phyloP scores from a whole-genome alignment of 2,113 vertebrate species.

The Fukomys damarensis region DNA sequence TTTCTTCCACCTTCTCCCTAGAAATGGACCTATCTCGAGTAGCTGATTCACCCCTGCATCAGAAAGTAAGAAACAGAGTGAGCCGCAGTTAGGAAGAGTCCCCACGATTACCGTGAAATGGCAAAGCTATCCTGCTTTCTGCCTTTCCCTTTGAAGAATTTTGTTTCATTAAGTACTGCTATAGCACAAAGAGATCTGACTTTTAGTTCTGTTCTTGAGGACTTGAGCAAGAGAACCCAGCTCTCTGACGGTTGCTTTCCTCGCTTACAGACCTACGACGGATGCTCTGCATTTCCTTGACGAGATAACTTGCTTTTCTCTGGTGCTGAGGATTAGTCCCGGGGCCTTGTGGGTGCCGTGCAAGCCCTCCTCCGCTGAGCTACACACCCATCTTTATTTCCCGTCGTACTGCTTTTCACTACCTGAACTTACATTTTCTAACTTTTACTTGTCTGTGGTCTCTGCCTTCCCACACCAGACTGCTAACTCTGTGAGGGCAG shows the following conservation, averaged over 20 bases:
- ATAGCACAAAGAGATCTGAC: background rate
- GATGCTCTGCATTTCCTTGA: background rate
- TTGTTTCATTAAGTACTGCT: background rate
- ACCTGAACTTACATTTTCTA: background rate
- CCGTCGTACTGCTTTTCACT: background rate
- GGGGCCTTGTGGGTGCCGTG: background rate
- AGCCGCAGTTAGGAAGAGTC: background rate
- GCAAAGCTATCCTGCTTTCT: background rate
- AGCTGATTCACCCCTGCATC: background rate
- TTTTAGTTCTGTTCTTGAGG: background rate
- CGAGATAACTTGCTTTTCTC: background rate
- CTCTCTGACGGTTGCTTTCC: constrained; percentile 24
- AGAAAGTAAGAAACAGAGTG: background rate
- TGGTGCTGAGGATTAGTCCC: background rate
- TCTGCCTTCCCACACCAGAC: background rate
- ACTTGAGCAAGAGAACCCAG: background rate
- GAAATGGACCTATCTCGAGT: background rate
- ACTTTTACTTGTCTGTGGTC: background rate
- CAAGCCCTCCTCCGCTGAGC: background rate
- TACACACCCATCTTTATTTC: background rate
- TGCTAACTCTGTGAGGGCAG: background rate
- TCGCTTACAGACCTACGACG: background rate
- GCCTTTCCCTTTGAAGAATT: constrained; percentile 25
- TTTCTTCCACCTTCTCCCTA: background rate
- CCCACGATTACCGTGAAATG: background rate